Conservation (phyloP, 2,888 invertebrate species). For the Augiades crinisus region DNA sequence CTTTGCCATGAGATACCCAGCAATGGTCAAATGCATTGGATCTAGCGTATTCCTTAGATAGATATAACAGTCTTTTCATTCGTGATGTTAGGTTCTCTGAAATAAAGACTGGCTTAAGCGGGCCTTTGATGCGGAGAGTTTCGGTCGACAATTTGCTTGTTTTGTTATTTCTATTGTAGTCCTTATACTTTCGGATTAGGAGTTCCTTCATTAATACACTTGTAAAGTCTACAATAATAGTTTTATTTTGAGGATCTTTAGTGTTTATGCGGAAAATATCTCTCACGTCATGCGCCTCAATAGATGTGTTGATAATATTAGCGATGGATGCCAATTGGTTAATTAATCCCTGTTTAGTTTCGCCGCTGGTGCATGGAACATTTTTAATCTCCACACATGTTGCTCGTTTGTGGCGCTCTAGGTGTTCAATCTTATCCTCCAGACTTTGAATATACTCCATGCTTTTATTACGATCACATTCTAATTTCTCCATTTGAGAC, state of each 20-base stretch:
- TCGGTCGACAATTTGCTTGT: not conserved
- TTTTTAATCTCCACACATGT: not conserved
- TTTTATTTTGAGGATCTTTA: not conserved
- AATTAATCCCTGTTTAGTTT: not conserved
- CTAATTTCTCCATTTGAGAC: slow-evolving; percentile 1
- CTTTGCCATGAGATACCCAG: not conserved
- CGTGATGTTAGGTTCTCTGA: not conserved
- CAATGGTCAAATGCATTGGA: not conserved
- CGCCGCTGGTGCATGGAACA: not conserved
- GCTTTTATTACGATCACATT: not conserved
- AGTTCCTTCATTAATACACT: not conserved
- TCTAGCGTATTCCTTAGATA: not conserved
- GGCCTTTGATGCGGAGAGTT: not conserved
- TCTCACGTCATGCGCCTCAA: not conserved
- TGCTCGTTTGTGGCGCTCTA: not conserved
- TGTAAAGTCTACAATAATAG: not conserved
- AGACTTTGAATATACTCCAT: not conserved
- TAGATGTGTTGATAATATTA: not conserved
- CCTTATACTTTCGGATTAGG: not conserved
- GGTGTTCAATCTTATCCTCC: not conserved
- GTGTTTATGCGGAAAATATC: not conserved
- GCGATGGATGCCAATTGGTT: not conserved
- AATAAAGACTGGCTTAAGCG: not conserved
- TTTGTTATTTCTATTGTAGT: not conserved
- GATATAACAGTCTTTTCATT: not conserved